Evolutionary conservation across 37 sponge, comb jelly and placozoan species (phyloP), one percentile per base, ranked within the genome.

Genomic region (Petrosia ficiformis): DNA sequence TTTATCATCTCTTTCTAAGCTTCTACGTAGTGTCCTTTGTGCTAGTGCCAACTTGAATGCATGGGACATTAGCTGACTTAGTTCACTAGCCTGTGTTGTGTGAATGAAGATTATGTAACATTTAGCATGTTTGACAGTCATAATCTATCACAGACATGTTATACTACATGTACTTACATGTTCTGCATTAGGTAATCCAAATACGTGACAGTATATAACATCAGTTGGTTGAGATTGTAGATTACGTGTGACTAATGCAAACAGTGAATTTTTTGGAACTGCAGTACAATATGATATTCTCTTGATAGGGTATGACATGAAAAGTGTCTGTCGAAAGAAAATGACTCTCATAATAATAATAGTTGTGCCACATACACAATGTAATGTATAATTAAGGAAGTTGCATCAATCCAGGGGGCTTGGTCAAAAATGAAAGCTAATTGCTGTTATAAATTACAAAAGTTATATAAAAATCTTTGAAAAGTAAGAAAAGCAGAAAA

Each of bases 11-110:
- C 14, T 61, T 61, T 24, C 63, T 61, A 61, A 6, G 28, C 63
- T 61, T 5, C n/a, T 8, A 26, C 63, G 63, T 5, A 61, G 63
- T 5, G 22, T 61, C 28, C 28, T 8, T 6, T 61, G 63, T 26
- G 63, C 63, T 26, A 61, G n/a, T 61, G 63, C 63, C 6, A 61
- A 6, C 28, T 61, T 61, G 28, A 61, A 61, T 26, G 63, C 63
- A 8, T 61, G 25, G 5, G 63, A 61, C 63, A 61, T n/a, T n/a
- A 61, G n/a, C 63, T 61, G 63, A n/a, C 28, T 61, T 22, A 61
- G 5, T 22, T 61, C 63, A 61, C 26, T 61, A 61, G 63, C 63
- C 63, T 61, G 26, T 61, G n/a, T n/a, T n/a, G n/a, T n/a, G n/a
- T n/a, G n/a, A n/a, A n/a, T n/a, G n/a, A n/a, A n/a, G n/a, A n/a